Evolutionary conservation across 2,797 vertebrate genomes (phyloP).

Genomic region (Varecia variegata): DNA sequence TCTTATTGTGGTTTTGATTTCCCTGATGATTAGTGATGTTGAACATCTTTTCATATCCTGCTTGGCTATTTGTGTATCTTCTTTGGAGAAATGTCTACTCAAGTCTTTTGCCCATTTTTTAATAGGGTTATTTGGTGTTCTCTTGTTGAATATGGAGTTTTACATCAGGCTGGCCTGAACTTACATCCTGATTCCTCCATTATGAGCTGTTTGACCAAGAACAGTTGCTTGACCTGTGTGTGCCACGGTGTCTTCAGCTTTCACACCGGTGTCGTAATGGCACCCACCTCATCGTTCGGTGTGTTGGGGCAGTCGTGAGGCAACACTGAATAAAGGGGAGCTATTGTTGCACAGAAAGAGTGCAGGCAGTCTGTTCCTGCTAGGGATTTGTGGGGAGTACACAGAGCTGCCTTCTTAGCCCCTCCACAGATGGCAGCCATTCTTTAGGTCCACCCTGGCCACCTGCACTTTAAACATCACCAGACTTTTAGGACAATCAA

Average conservation of each 20-base stretch:
- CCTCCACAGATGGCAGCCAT: neutral
- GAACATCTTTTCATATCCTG: neutral
- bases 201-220: neutral
- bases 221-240: neutral
- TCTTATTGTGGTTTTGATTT: neutral
- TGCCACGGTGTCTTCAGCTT: no score
- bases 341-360: neutral
- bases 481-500: neutral
- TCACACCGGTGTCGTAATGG: fast-evolving
- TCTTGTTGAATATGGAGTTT: neutral
- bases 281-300: neutral
- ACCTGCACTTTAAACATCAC: neutral
- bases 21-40: neutral
- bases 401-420: neutral
- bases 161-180: neutral
- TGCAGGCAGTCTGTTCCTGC: neutral
- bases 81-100: neutral
- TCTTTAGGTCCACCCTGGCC: neutral
- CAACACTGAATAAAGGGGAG: neutral
- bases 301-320: fast-evolving
- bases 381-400: neutral
- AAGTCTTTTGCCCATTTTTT: neutral
- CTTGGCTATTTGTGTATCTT: neutral
- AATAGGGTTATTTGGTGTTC: neutral
- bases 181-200: neutral